phyloP scores from a whole-genome alignment of 2,888 invertebrate species.

The Drosophila imparisetae region DNA sequence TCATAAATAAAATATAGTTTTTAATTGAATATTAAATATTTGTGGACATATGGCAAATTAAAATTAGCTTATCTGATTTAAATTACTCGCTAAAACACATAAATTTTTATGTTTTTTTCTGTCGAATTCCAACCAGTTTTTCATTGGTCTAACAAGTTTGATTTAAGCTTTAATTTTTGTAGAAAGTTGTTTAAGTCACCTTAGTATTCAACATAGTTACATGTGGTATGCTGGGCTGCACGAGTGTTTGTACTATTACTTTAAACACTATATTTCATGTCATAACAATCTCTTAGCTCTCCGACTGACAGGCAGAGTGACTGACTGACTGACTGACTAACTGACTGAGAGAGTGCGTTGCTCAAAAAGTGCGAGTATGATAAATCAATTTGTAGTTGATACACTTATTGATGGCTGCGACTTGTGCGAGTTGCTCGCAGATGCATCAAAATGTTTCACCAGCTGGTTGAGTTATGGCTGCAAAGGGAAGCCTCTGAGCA shows the following conservation, averaged over 20 bases:
- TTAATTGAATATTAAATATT: neutral
- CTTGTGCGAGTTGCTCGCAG: constrained; percentile 31
- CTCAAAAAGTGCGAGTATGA: constrained; percentile 37
- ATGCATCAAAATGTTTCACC: constrained; percentile 52
- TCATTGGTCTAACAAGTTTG: neutral
- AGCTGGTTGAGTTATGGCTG: constrained; percentile 6
- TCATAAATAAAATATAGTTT: neutral
- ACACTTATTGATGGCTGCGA: constrained; percentile 57
- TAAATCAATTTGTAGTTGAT: constrained; percentile 65
- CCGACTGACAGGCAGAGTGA: constrained; percentile 5
- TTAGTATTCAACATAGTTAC: constrained; percentile 1
- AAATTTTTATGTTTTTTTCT: neutral
- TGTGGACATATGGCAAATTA: neutral
- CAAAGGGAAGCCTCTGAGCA: neutral
- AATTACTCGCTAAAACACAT: neutral
- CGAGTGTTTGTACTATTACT: neutral
- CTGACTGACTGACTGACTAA: constrained; percentile 2
- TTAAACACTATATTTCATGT: constrained; percentile 9
- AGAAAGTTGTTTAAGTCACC: neutral
- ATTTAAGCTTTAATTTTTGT: neutral
- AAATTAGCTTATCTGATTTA: neutral
- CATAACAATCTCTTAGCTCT: constrained; percentile 12
- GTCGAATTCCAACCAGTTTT: neutral
- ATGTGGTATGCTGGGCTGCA: neutral
- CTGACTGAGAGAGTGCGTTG: constrained; percentile 17